Evolutionary conservation across 2,888 invertebrate species (phyloP).

Genomic region (Apodemia zela): DNA sequence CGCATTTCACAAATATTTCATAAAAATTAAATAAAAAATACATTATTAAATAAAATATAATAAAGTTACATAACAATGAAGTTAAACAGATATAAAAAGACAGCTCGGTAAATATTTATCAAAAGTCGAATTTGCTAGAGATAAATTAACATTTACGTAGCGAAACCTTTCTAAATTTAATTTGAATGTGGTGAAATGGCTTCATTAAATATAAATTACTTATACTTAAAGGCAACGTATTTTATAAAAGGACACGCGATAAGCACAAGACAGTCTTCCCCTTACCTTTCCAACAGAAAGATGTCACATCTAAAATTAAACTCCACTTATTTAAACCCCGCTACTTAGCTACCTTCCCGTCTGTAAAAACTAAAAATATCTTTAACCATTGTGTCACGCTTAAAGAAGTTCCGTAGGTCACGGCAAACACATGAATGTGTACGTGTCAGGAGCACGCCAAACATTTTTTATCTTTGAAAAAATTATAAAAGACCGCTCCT

Average conservation of each 20-base stretch:
- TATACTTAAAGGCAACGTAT: too few relatives aligned
- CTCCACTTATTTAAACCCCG: constrained; percentile 74
- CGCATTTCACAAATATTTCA: too few relatives aligned
- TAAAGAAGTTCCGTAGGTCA: constrained; percentile 79
- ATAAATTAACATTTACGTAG: too few relatives aligned
- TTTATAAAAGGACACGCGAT: constrained; percentile 57
- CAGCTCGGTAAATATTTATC: too few relatives aligned
- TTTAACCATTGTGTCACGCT: constrained; percentile 72
- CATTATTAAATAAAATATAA: background rate
- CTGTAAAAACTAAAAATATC: constrained; percentile 77
- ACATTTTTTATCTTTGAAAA: constrained; percentile 78
- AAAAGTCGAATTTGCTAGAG: too few relatives aligned
- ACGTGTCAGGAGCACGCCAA: constrained; percentile 79
- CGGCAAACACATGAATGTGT: constrained; percentile 64
- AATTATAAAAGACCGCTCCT: constrained; percentile 73
- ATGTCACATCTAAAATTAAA: constrained; percentile 78
- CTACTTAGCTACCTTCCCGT: constrained; percentile 78
- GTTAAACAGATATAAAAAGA: too few relatives aligned
- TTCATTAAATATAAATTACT: too few relatives aligned
- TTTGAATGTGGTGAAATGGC: too few relatives aligned
- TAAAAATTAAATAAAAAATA: background rate
- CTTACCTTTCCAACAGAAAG: constrained; percentile 57
- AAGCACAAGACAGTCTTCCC: constrained; percentile 71
- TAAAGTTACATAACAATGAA: too few relatives aligned
- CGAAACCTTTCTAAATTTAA: too few relatives aligned